A percentile compares a stretch with the other conserved stretches of the same genome.
Evolutionary conservation across 2,797 vertebrate genomes (phyloP).

Genomic region (Rhynchonycteris naso): DNA sequence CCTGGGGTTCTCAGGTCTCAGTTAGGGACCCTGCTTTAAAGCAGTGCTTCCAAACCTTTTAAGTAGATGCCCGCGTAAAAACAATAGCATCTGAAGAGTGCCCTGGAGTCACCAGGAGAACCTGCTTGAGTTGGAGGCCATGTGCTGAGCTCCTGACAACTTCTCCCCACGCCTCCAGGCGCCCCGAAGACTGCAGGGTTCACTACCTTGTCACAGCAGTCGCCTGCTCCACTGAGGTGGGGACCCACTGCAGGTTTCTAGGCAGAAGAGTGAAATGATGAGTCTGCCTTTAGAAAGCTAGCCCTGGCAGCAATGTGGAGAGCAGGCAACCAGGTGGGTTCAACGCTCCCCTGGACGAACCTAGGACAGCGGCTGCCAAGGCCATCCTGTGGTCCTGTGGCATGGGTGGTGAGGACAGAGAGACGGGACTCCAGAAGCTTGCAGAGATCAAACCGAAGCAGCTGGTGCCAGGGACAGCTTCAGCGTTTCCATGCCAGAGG

Average conservation of each 20-base stretch:
- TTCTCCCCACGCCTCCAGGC: not conserved
- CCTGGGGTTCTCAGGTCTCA: not conserved
- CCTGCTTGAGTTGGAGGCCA: slow-evolving; percentile 2
- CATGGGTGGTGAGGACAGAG: not conserved
- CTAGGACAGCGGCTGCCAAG: not conserved
- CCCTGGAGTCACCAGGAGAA: not conserved
- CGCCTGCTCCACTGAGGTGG: slow-evolving; percentile 40
- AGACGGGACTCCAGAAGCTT: not conserved
- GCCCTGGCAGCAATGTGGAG: not conserved
- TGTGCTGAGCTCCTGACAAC: not conserved
- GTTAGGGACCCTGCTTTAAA: not conserved
- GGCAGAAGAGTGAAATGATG: not conserved
- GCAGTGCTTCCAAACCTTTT: not conserved
- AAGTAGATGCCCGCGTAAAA: not conserved
- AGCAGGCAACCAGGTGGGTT: not conserved
- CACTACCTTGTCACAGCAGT: slow-evolving; percentile 11
- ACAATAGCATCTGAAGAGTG: not conserved
- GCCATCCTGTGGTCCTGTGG: not conserved
- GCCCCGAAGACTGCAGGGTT: not conserved
- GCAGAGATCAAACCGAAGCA: not conserved
- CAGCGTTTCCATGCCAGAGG: not conserved
- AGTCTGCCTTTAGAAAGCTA: not conserved
- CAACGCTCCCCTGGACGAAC: not conserved
- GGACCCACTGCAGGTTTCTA: slow-evolving; percentile 41
- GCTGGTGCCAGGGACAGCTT: not conserved